Percentiles rank a stretch among this genome's conserved stretches.
Evolutionary conservation across 2,113 vertebrate genomes (phyloP).

Genomic region (Malaclemys terrapin): DNA sequence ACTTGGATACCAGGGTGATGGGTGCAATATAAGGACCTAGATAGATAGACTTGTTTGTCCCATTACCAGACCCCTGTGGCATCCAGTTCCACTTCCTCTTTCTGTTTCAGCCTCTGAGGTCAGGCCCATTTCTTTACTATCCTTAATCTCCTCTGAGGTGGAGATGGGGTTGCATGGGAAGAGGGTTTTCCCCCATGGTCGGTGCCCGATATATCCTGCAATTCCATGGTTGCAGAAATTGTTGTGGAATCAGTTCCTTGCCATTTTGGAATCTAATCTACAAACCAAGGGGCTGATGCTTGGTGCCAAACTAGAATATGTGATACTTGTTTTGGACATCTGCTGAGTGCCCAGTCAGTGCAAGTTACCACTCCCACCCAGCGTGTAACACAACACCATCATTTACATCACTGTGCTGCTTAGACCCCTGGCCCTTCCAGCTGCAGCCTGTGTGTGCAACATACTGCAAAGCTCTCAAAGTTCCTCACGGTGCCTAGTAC

Average conservation of each 20-base stretch:
- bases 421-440: background rate
- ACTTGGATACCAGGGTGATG: accelerated
- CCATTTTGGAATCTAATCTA: background rate
- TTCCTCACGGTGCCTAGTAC: background rate
- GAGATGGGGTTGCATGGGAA: background rate
- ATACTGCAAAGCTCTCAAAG: background rate
- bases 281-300: background rate
- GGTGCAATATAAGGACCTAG: background rate
- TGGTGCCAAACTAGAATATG: background rate
- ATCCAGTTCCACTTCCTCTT: background rate
- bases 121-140: background rate
- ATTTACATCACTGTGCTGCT: background rate
- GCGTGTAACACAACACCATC: background rate
- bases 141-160: background rate
- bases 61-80: accelerated
- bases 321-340: background rate
- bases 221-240: background rate
- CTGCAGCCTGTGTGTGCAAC: accelerated
- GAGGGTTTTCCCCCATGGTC: background rate
- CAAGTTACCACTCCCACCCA: background rate
- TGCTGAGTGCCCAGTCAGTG: accelerated
- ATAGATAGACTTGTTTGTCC: background rate
- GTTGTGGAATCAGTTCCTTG: background rate
- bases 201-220: background rate
- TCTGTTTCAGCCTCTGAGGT: too few species aligned